Evolutionary conservation across 2,797 vertebrate genomes (phyloP), one percentile per base, ranked within the genome.

Genomic region (Coluber constrictor): DNA sequence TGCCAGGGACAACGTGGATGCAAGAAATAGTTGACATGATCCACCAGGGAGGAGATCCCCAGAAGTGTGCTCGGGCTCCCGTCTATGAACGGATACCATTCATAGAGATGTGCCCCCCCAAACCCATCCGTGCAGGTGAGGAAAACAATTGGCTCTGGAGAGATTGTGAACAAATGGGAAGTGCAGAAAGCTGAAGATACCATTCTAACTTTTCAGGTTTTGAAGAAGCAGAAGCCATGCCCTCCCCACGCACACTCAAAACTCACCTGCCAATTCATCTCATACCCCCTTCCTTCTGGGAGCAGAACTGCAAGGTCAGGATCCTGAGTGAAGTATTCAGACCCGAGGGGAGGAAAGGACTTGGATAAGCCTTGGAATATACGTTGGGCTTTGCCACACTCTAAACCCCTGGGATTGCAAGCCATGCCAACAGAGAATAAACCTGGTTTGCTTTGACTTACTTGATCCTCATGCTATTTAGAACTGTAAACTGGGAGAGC

Each of bases 21-120:
- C 95, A 96, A 51, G 95, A 96, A 90, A 96, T 96, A 89, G 95
- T 96, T 54, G 94, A 94, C 57, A 90, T 95, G 90, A 94, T 96
- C 20, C 89, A 92, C 8, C 86, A 93, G 1, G 23, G 66, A 61
- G 94, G 90, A 4, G 91, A 94, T 11, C 12, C 20, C 20, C 20
- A 90, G 55, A 87, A 92, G 79, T 92, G 88, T 27, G 88, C 47
- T n/a, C 79, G 23, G 90, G 74, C 23, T 11, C 93, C 94, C 29
- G 61, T 87, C 54, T 9, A 87, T 10, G 11, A 27, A 5, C 90
- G 88, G 25, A 79, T 51, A 2, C 92, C 92, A 47, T 93, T 79
- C 92, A 55, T 91, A 88, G 90, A 93, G 20, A 10, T 93, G 10
- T 83, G 60, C 27, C 63, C n/a, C 29, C 86, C 63, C 1, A 51